Base-by-base conservation (phyloP, 2,797 vertebrate genomes). In the Pseudomugil gertrudae region DNA sequence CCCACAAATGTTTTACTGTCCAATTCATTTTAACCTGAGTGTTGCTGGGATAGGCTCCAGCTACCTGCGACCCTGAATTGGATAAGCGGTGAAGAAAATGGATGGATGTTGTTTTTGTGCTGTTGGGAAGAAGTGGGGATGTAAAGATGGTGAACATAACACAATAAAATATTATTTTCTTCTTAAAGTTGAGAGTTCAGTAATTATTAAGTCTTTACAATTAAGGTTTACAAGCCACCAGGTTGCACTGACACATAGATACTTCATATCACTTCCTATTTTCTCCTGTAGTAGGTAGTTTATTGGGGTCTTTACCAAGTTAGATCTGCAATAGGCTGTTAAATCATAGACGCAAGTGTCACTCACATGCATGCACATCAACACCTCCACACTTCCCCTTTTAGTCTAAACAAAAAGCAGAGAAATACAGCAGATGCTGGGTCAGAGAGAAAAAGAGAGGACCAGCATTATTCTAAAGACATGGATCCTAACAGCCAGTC, bases 401-500 rank as follows among this genome's bases (percentile, higher is more conserved):
- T 33, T 36, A 27, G 33, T n/a, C 38, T 47, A 50, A 66, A 62
- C 68, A 82, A 72, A 73, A 66, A 63, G 63, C 21, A 57, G n/a
- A 50, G 65, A 36, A 78, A 77, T 51, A 48, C 27, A 68, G 60
- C 43, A 65, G 66, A 67, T 74, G 67, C 51, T 61, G 64, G 74
- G 75, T 58, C 53, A 43, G 60, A 81, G 69, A 64, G 53, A 67
- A 29, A 24, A 45, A 11, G 57, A 74, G 30, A 63, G 36, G 14
- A 53, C n/a, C 19, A 50, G 69, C 74, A 87, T 85, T 82, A 79
- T 81, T 84, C 54, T 74, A 66, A 83, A 53, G 64, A 47, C 50
- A 70, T 14, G 84, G 77, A 84, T 87, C 29, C 76, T 62, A 66
- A 53, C 53, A 72, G 74, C 72, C 63, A 72, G 69, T 84, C 65